Evolutionary conservation across 1,140 invertebrate species (phyloP), one percentile per base, ranked within the genome.

Genomic region (Sipha flava): DNA sequence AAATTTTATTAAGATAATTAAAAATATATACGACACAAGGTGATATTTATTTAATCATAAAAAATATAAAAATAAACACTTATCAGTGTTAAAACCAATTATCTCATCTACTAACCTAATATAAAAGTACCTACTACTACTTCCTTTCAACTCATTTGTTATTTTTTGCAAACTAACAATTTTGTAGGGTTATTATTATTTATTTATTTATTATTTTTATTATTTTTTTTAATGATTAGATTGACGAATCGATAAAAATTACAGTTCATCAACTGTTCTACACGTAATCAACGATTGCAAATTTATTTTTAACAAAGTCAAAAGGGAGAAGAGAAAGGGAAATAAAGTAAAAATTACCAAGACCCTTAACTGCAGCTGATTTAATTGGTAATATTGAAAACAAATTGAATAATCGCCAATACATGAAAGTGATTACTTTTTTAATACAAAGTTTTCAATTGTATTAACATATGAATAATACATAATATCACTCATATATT

Each of bases 51-150:
- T 70, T 70, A 23, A 16, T 68, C 21, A 7, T 70, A 43, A 21
- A 21, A 54, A 1, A 21, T 21, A 16, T 6, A 31, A 49, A 49
- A 49, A 72, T 47, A 18, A n/a, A 34, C 10, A 31, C 26, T 49
- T 31, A 16, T 72, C 68, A 6, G 23, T 31, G 45, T 43, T 66
- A 72, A 49, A 72, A n/a, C 18, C 26, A 49, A 72, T 72, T 72
- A 72, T 52, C 45, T 72, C 40, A n/a, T 18, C 29, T 70, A 70
- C 66, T 70, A 70, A 70, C 16, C 66, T 49, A 72, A 72, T 72
- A 49, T 34, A 31, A 62, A n/a, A 34, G 68, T 18, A 66, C 21
- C 64, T 43, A 62, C n/a, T n/a, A n/a, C n/a, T 21, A 34, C 5
- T 7, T 37, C 34, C 23, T 34, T 66, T 10, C 10, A 62, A 37